Conservation (phyloP, 2,888 invertebrate genomes). For the Mechanitis mazaeus region DNA sequence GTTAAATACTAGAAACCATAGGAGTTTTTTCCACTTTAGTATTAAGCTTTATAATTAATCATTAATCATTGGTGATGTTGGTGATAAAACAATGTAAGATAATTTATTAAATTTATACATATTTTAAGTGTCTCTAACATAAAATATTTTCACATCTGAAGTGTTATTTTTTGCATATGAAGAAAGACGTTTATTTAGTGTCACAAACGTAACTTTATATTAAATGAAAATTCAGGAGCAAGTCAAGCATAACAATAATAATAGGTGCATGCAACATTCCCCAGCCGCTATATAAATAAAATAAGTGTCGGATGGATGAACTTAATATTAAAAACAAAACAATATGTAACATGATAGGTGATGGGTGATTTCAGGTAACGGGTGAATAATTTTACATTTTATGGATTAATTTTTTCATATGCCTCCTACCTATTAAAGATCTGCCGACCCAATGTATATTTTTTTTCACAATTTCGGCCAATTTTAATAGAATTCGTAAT, state of each 20-base stretch:
- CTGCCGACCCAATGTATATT: constrained; percentile 30
- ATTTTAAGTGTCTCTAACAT: too few relatives aligned
- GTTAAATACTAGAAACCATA: constrained; percentile 2
- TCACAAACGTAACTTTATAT: not conserved
- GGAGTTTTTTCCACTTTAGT: not conserved
- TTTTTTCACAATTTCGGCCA: constrained; percentile 21
- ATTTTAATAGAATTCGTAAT: constrained; percentile 10
- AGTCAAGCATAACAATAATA: constrained; percentile 16
- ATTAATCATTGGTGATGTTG: too few relatives aligned
- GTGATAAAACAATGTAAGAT: too few relatives aligned
- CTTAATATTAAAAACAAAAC: constrained; percentile 49
- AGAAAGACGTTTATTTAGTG: not conserved
- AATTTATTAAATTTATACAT: too few relatives aligned
- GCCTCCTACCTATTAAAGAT: constrained; percentile 33
- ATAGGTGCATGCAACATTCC: constrained; percentile 67
- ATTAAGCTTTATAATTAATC: too few relatives aligned
- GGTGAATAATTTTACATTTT: constrained; percentile 44
- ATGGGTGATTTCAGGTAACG: constrained; percentile 60
- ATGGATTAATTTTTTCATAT: constrained; percentile 33
- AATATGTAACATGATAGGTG: constrained; percentile 54
- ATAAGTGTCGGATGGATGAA: constrained; percentile 70
- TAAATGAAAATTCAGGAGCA: constrained; percentile 20
- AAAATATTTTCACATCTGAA: not conserved
- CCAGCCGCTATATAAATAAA: constrained; percentile 72
- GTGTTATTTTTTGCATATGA: not conserved